Evolutionary conservation across 2,797 vertebrate species (phyloP).

Genomic region (Pantherophis vulpinus): DNA sequence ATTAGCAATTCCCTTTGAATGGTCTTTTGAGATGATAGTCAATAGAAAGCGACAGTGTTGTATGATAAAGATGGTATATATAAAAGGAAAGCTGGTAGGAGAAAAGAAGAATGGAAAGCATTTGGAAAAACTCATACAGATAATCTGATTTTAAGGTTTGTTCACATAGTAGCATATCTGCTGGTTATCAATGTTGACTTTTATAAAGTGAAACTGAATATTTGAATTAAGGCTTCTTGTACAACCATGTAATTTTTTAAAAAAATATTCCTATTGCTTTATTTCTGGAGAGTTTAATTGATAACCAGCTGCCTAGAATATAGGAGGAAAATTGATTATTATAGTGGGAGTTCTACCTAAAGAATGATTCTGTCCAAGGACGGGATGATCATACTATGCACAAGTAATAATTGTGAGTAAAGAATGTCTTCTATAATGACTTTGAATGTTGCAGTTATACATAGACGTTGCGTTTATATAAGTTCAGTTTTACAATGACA

Average conservation of each 20-base stretch:
- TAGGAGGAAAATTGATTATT: accelerated
- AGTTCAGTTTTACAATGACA: neutral
- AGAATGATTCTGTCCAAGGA: neutral
- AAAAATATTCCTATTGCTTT: accelerated
- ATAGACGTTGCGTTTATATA: neutral
- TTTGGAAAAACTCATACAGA: neutral
- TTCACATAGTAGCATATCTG: neutral
- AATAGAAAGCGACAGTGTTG: neutral
- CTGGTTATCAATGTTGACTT: neutral
- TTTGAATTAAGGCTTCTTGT: neutral
- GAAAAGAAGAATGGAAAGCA: neutral
- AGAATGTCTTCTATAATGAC: conserved; percentile 2
- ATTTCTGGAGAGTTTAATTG: neutral
- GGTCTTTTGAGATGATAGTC: neutral
- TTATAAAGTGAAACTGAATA: neutral
- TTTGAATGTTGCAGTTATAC: neutral
- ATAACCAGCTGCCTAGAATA: neutral
- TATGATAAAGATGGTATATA: neutral
- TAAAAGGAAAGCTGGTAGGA: neutral
- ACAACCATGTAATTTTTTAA: neutral
- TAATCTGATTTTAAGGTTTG: conserved; percentile 23
- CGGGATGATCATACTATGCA: conserved; percentile 32
- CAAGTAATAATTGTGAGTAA: neutral
- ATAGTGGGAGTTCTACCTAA: neutral
- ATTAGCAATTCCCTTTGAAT: accelerated